These are phyloP conservation scores for Sarcophilus harrisii DNA, from an alignment of 2,797 vertebrate genomes.

Conservation along the genomic window DNA sequence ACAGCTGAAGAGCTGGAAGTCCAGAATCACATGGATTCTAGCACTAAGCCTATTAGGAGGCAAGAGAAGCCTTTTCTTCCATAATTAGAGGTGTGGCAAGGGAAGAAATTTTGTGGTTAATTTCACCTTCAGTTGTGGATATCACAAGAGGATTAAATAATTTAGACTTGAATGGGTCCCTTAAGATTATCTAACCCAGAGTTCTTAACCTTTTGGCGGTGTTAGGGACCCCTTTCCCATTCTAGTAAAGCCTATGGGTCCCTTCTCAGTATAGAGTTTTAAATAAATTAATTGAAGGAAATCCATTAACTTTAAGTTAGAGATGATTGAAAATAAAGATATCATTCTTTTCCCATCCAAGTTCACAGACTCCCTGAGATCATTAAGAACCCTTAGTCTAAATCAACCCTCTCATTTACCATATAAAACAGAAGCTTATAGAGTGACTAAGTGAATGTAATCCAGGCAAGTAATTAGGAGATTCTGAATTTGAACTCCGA, in stretches of 20 bases:
- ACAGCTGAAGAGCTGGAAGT: constrained; percentile 48
- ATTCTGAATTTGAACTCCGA: background rate
- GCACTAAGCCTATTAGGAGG: background rate
- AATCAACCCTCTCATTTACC: background rate
- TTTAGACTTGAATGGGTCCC: background rate
- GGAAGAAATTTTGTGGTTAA: constrained; percentile 9
- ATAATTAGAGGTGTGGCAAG: constrained; percentile 43
- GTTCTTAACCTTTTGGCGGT: background rate
- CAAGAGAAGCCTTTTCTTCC: background rate
- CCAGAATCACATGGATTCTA: constrained; percentile 52
- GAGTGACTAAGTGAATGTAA: background rate
- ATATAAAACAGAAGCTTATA: background rate
- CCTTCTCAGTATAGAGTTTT: background rate
- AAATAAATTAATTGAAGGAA: background rate
- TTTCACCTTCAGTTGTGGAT: background rate
- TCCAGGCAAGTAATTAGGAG: background rate
- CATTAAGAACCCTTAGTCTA: background rate
- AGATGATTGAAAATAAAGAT: background rate
- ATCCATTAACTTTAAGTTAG: background rate
- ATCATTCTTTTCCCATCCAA: background rate
- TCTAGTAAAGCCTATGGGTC: background rate
- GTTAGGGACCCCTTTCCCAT: background rate
- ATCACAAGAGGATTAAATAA: background rate
- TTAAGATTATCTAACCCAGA: background rate
- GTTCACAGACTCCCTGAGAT: background rate